Conservation (phyloP, 1,140 invertebrate genomes). For the Anoplophora glabripennis region DNA sequence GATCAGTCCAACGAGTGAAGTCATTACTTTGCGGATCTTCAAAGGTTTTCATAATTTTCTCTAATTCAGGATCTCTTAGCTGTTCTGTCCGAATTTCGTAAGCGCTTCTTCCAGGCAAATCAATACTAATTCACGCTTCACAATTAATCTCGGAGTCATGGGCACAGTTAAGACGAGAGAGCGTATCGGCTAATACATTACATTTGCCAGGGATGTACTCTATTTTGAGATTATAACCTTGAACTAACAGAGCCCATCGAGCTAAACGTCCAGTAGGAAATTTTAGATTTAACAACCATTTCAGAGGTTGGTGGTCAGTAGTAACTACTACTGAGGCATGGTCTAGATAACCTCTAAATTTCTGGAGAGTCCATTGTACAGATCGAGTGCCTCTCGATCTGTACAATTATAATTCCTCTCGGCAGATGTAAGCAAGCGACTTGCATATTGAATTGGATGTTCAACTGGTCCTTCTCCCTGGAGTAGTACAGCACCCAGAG, state of each 20-base stretch:
- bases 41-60: slow-evolving; percentile 11
- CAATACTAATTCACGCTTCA: background rate
- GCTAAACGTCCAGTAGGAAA: slow-evolving; percentile 47
- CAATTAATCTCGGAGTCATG: background rate
- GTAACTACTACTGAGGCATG: slow-evolving; percentile 42
- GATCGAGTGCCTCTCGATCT: slow-evolving; percentile 41
- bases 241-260: slow-evolving; percentile 28
- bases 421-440: slow-evolving; percentile 30
- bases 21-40: too few relatives aligned
- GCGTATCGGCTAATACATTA: slow-evolving; percentile 22
- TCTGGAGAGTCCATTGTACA: slow-evolving; percentile 44
- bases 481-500: slow-evolving; percentile 43
- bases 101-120: background rate
- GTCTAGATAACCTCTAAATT: slow-evolving; percentile 38
- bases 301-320: slow-evolving; percentile 44
- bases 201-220: too few relatives aligned
- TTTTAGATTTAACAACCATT: slow-evolving; percentile 51
- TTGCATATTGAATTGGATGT: slow-evolving; percentile 47
- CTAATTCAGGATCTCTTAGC: slow-evolving; percentile 12
- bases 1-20: slow-evolving; percentile 24
- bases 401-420: slow-evolving; percentile 47
- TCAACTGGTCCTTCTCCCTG: slow-evolving; percentile 41
- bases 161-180: slow-evolving; percentile 24
- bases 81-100: slow-evolving; percentile 16
- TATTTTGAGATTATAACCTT: slow-evolving; percentile 23